A percentile compares a stretch with the other conserved stretches of the same genome.
These are phyloP conservation scores for Rhinogobius similis DNA, from an alignment of 2,113 vertebrate genomes.

Conservation along the genomic window DNA sequence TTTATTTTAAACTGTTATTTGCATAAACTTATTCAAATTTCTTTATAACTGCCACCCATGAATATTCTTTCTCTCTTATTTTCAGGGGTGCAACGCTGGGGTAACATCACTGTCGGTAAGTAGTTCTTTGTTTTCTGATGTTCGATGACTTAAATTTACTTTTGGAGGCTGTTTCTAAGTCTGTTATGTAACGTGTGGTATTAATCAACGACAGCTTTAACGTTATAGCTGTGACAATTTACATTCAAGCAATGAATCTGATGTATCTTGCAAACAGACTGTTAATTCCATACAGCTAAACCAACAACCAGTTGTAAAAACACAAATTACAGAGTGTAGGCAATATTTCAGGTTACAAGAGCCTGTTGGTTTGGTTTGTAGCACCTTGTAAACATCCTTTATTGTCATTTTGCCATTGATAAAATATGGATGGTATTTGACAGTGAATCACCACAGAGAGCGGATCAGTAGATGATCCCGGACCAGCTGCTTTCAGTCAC, in stretches of 20 bases:
- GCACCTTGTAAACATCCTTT: constrained; percentile 4
- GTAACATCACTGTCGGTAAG: neutral
- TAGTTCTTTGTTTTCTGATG: no score
- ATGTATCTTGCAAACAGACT: neutral
- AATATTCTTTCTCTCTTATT: neutral
- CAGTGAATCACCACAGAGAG: constrained; percentile 1
- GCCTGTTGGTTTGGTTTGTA: constrained; percentile 2
- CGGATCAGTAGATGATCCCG: neutral
- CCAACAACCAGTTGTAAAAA: neutral
- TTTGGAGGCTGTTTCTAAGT: no score
- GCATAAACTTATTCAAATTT: no score
- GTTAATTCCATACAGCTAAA: neutral
- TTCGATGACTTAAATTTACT: no score
- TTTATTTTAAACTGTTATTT: neutral
- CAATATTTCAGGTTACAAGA: neutral
- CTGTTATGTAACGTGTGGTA: no score
- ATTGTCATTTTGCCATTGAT: constrained; percentile 2
- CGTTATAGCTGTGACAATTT: no score
- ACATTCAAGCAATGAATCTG: neutral
- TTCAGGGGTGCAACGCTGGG: neutral
- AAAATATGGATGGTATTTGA: constrained; percentile 5
- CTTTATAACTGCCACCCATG: no score
- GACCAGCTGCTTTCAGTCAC: constrained; percentile 11
- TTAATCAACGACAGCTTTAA: no score
- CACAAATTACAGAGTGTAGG: neutral